Conservation (phyloP, 2,888 invertebrate species). For the Aphidius colemani region DNA sequence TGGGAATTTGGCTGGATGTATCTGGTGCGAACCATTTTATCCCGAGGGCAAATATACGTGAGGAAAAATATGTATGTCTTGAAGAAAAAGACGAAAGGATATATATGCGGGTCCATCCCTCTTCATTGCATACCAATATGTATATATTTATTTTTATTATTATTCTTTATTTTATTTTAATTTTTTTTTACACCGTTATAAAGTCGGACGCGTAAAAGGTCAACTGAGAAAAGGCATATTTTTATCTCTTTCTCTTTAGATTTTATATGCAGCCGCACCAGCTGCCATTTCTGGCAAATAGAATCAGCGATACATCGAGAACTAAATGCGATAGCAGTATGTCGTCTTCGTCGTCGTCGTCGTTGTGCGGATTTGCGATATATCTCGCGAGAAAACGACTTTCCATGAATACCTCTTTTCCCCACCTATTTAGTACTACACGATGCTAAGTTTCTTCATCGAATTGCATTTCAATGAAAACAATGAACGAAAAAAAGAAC, state of each 20-base stretch:
- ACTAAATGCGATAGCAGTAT: not conserved
- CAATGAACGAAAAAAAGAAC: constrained; percentile 19
- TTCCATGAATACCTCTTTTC: constrained; percentile 21
- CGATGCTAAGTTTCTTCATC: constrained; percentile 18
- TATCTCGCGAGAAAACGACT: constrained; percentile 28
- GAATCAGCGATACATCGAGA: constrained; percentile 33
- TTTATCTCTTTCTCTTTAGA: constrained; percentile 8
- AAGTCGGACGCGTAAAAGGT: constrained; percentile 37
- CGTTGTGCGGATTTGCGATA: constrained; percentile 15
- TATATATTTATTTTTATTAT: not conserved
- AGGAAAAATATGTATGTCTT: not conserved
- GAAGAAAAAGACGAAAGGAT: constrained; percentile 18
- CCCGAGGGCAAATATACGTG: constrained; percentile 13
- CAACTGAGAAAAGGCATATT: constrained; percentile 31
- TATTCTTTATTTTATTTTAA: constrained; percentile 1
- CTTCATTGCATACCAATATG: constrained; percentile 14
- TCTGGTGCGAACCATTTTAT: not conserved
- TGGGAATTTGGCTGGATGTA: constrained; percentile 27
- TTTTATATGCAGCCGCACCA: constrained; percentile 30
- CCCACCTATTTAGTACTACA: constrained; percentile 11
- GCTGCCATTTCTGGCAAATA: constrained; percentile 33
- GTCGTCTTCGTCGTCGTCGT: no score
- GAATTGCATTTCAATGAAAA: constrained; percentile 19
- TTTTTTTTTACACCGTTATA: constrained; percentile 28
- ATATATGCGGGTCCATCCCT: constrained; percentile 34